A percentile compares a stretch with the other conserved stretches of the same genome.
Conservation (phyloP, 2,888 invertebrate genomes). For the Brachylomia viminalis region DNA sequence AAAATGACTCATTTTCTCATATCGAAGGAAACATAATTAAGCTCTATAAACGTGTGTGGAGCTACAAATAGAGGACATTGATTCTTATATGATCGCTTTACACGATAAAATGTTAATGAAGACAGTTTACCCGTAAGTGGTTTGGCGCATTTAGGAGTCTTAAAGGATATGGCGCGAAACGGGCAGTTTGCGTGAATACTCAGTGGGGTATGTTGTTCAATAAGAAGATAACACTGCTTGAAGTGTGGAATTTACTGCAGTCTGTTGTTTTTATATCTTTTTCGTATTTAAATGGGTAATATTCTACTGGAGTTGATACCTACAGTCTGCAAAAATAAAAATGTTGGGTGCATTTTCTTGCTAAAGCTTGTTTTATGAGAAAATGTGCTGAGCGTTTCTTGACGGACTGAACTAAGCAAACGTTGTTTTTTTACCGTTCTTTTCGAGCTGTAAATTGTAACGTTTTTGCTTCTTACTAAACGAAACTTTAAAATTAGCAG, state of each 20-base stretch:
- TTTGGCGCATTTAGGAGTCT: constrained; percentile 58
- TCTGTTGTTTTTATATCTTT: constrained; percentile 21
- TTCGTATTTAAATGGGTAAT: constrained; percentile 6
- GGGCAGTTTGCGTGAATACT: constrained; percentile 36
- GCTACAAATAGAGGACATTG: constrained; percentile 52
- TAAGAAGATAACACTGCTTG: constrained; percentile 35
- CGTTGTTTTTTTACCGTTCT: constrained; percentile 4
- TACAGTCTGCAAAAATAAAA: constrained; percentile 7
- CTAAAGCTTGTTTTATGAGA: constrained; percentile 13
- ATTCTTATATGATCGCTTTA: constrained; percentile 60
- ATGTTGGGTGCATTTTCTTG: neutral
- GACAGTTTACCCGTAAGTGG: constrained; percentile 68
- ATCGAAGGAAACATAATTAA: constrained; percentile 55
- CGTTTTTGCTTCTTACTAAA: neutral
- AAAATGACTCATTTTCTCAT: constrained; percentile 39
- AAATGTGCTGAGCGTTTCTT: neutral
- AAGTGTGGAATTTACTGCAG: constrained; percentile 17
- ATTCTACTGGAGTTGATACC: neutral
- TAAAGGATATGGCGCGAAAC: constrained; percentile 38
- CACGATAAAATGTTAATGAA: constrained; percentile 75
- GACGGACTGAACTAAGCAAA: neutral
- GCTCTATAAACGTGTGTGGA: constrained; percentile 45
- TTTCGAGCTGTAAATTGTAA: neutral
- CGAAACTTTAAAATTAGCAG: neutral
- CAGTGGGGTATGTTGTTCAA: constrained; percentile 35